Percentiles rank a stretch among this genome's conserved stretches.
These are phyloP conservation scores for Stramonita haemastoma DNA, from an alignment of 2,888 invertebrate species.

Conservation along the genomic window DNA sequence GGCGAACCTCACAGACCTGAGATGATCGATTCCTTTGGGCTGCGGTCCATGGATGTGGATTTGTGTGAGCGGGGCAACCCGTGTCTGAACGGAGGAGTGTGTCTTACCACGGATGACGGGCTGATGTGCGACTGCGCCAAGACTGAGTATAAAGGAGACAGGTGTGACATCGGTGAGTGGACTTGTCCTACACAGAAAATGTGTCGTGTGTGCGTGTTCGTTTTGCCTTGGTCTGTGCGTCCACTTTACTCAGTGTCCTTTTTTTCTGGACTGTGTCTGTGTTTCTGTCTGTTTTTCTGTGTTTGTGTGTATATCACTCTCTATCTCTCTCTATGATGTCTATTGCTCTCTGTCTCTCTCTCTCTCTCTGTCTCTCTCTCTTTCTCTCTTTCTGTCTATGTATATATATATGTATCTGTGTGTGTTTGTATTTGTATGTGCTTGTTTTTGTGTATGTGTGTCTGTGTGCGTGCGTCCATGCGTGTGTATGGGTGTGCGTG, in stretches of 20 bases:
- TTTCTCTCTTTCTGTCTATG: not conserved
- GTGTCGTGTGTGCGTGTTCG: not conserved
- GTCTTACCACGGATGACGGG: constrained; percentile 96
- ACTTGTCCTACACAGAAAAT: not conserved
- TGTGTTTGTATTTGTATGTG: not conserved
- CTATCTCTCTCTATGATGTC: not conserved
- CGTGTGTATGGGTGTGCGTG: not conserved
- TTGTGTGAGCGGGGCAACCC: constrained; percentile 81
- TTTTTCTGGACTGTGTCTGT: not conserved
- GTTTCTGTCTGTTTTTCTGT: not conserved
- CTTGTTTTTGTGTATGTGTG: not conserved
- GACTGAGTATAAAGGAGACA: constrained; percentile 94
- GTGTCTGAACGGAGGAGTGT: constrained; percentile 95
- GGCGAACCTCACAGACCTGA: constrained; percentile 89
- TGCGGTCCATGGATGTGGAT: constrained; percentile 61
- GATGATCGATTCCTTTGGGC: constrained; percentile 84
- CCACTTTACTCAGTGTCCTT: no score
- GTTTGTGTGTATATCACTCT: not conserved
- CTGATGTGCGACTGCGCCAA: constrained; percentile 96
- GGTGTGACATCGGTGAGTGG: constrained; percentile 92
- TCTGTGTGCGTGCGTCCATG: not conserved
- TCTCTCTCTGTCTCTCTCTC: not conserved
- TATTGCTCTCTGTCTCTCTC: not conserved
- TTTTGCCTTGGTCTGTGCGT: not conserved
- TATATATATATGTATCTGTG: not conserved